Evolutionary conservation across 2,888 invertebrate genomes (phyloP), one percentile per base, ranked within the genome.

Genomic region (Poecilus cupreus): DNA sequence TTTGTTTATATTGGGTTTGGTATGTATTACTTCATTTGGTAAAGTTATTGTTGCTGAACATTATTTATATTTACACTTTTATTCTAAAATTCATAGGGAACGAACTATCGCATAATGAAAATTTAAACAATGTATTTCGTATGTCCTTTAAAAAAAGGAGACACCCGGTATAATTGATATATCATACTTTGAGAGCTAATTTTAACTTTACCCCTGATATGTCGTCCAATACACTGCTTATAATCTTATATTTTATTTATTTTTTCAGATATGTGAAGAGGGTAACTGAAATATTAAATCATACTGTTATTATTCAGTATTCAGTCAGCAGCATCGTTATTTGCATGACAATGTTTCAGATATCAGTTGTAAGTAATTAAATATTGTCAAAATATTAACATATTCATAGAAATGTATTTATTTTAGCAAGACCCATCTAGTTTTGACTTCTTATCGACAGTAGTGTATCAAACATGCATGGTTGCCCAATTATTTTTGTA

Each of bases 401-500:
- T 49, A 22, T 20, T 49, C 20, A 70, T 3, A 11, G n/a, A 49
- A 57, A 13, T 70, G 5, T n/a, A n/a, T 20, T 72, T 32, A 18
- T 54, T 80, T 80, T 24, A 80, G 80, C 39, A 43, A 57, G 39
- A 74, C 22, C 54, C 80, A 16, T 39, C 74, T 2, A 72, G 72
- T 72, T 11, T 74, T 2, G n/a, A 57, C 10, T 74, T 92, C 81
- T 88, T 90, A 1, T 91, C 92, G 10, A 91, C 91, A 89, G 86
- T 89, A 0, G 87, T 91, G 10, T 92, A 92, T 86, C 90, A 91
- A 82, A 85, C 86, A 64, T 92, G 92, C 85, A 91, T 92, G 86
- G 87, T 92, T 18, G 88, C 90, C 3, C 91, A 92, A 86, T 87
- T 92, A 84, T 91, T 91, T 83, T 86, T 92, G 1, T 91, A 91